Evolutionary conservation across 1,140 invertebrate genomes (phyloP).

Genomic region (Chymomyza costata): DNA sequence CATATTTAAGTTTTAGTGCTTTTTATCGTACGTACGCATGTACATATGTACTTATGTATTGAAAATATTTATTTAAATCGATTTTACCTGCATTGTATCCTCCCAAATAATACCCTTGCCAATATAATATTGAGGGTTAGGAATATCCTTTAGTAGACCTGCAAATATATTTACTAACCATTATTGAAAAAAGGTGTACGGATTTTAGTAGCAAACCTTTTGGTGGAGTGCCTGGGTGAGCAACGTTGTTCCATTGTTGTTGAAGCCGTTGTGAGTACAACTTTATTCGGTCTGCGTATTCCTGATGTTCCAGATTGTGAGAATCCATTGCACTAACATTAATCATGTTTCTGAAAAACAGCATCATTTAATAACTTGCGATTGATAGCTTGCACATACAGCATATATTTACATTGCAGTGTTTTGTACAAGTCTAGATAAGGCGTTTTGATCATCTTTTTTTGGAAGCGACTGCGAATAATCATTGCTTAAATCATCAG

Average conservation of each 20-base stretch:
- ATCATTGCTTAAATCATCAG: slow-evolving; percentile 80
- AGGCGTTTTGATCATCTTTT: slow-evolving; percentile 91
- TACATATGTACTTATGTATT: no score
- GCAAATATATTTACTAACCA: not conserved
- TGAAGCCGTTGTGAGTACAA: slow-evolving; percentile 81
- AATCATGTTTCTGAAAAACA: slow-evolving; percentile 85
- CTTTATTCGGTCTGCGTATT: slow-evolving; percentile 85
- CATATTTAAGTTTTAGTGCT: no score
- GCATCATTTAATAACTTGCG: slow-evolving; percentile 4
- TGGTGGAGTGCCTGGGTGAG: slow-evolving; percentile 42
- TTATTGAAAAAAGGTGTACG: not conserved
- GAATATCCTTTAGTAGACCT: slow-evolving; percentile 69
- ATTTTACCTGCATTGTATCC: slow-evolving; percentile 56
- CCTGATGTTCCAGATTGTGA: slow-evolving; percentile 85
- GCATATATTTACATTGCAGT: slow-evolving; percentile 85
- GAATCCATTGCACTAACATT: slow-evolving; percentile 88
- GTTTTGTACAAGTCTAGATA: slow-evolving; percentile 90
- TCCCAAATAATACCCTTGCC: slow-evolving; percentile 33
- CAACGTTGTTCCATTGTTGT: slow-evolving; percentile 75
- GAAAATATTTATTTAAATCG: not conserved
- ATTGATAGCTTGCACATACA: slow-evolving; percentile 7
- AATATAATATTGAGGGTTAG: slow-evolving; percentile 64
- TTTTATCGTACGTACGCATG: no score
- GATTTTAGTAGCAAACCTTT: slow-evolving; percentile 34
- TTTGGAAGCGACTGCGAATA: slow-evolving; percentile 82